Evolutionary conservation across 2,888 invertebrate genomes (phyloP), one percentile per base, ranked within the genome.

Genomic region (Cephus nigrinus): DNA sequence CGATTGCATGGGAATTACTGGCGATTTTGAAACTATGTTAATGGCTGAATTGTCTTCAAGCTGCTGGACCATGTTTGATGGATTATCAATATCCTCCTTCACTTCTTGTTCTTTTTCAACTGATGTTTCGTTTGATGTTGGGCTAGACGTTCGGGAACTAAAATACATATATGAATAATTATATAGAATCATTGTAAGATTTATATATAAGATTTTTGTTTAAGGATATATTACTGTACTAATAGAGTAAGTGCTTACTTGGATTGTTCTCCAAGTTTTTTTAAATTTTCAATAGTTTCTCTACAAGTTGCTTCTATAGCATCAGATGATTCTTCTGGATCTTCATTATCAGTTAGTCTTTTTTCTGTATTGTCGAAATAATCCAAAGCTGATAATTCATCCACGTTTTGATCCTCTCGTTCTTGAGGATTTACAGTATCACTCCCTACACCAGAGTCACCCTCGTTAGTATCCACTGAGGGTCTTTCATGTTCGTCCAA

Each of bases 371-470:
- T 87, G 72, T 88, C 72, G 9, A 75, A 55, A 15, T 69, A 40
- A n/a, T 78, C 78, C 11, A 83, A 79, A 30, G 80, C 78, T 68
- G 88, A 88, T 74, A 89, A 78, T 76, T 91, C 91, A 73, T 91
- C 91, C 23, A 88, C 87, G 82, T 89, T 89, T 81, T 91, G 90
- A 84, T 91, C 91, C 72, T 91, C 91, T 78, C 85, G 88, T 73
- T 91, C 91, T n/a, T 86, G 84, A 31, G 88, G 88, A 86, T 91
- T 91, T 75, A 89, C 89, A 87, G 90, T 90, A 84, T 91, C 91
- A 84, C 91, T 91, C 31, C 91, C 91, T 81, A 91, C 91, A n/a
- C 91, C 91, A 12, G 91, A 91, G 80, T 91, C 91, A 35, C 88
- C 90, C 80, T 91, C 91, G 75, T 91, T 91, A 34, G 87, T 83